phyloP scores from a whole-genome alignment of 2,113 vertebrate genomes.

The Ondatra zibethicus region DNA sequence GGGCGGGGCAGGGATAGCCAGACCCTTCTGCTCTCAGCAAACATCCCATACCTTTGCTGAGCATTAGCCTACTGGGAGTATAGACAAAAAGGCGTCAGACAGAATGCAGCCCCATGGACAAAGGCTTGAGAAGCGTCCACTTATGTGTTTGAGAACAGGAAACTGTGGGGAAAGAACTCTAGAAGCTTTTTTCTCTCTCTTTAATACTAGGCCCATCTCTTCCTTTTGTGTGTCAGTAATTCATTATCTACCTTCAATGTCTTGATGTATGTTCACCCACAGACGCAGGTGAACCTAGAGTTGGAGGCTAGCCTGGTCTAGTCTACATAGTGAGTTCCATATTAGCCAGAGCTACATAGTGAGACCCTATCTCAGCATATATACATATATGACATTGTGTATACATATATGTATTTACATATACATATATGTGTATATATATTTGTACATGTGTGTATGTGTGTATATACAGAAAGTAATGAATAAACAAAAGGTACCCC shows the following conservation, averaged over 20 bases:
- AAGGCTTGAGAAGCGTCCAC: neutral
- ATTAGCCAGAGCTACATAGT: neutral
- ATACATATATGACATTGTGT: neutral
- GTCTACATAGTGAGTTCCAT: neutral
- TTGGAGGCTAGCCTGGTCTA: neutral
- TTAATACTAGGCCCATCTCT: neutral
- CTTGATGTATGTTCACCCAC: neutral
- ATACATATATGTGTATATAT: neutral
- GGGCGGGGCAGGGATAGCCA: neutral
- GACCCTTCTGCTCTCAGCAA: neutral
- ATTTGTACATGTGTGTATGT: accelerated
- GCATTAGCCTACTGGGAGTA: neutral
- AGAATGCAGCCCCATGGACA: accelerated
- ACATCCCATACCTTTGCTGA: neutral
- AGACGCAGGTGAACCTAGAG: neutral
- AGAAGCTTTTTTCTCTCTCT: neutral
- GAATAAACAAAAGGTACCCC: neutral
- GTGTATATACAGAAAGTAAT: neutral
- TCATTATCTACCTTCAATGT: neutral
- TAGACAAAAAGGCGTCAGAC: neutral
- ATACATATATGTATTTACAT: neutral
- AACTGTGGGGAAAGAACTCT: neutral
- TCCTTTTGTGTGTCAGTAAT: neutral
- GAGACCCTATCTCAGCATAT: neutral
- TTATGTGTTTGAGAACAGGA: neutral